Evolutionary conservation across 2,888 invertebrate genomes (phyloP).

Genomic region (Ypsolopha scabrella): DNA sequence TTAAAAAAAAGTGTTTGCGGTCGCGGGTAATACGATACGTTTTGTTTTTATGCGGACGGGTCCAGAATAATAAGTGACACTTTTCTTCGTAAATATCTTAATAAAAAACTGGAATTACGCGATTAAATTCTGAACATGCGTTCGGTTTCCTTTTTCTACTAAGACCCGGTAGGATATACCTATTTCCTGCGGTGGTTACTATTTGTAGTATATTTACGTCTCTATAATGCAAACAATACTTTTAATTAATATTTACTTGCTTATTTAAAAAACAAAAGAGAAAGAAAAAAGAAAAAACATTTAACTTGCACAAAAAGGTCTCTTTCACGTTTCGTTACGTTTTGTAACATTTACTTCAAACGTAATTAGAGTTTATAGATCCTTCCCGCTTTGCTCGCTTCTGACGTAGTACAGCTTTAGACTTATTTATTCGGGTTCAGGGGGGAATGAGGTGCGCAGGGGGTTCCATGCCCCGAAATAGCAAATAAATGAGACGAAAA

Average conservation of each 20-base stretch:
- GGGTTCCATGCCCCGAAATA: constrained; percentile 56
- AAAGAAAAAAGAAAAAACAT: background rate
- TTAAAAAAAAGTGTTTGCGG: constrained; percentile 53
- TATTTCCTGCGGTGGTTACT: background rate
- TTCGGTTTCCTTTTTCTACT: constrained; percentile 47
- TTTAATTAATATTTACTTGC: too few species aligned
- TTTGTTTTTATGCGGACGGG: constrained; percentile 61
- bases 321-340: constrained; percentile 55
- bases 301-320: constrained; percentile 8
- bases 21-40: constrained; percentile 36
- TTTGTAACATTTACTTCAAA: constrained; percentile 60
- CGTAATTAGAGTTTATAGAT: constrained; percentile 71
- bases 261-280: too few species aligned
- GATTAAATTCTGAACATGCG: constrained; percentile 62
- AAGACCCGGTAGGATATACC: constrained; percentile 16
- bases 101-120: constrained; percentile 51
- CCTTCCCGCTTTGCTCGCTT: constrained; percentile 59
- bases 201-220: background rate
- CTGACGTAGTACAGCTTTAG: constrained; percentile 58
- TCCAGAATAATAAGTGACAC: constrained; percentile 50
- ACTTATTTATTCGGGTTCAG: constrained; percentile 61
- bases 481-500: constrained; percentile 72
- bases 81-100: constrained; percentile 62
- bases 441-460: constrained; percentile 25
- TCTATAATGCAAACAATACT: too few species aligned